Conservation (phyloP, 1,140 invertebrate species). For the Platyscapa corneri region DNA sequence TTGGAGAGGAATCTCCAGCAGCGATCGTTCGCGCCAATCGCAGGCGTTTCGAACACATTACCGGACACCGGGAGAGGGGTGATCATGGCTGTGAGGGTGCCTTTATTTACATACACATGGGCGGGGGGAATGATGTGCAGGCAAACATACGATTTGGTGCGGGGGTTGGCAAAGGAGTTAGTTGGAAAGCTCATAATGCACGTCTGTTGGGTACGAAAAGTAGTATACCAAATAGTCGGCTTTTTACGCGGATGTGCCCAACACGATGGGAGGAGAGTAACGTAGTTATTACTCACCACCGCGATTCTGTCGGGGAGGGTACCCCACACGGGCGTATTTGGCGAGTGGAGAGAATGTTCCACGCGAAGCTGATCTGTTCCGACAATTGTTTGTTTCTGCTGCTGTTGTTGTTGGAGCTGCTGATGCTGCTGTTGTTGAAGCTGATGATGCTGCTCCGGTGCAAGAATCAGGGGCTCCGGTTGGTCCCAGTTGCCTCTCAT, state of each 20-base stretch:
- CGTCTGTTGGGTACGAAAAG: background rate
- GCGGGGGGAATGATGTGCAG: slow-evolving; percentile 1
- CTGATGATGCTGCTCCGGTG: slow-evolving; percentile 52
- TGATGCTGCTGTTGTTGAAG: slow-evolving; percentile 51
- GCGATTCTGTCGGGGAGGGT: slow-evolving; percentile 61
- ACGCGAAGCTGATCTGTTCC: slow-evolving; percentile 36
- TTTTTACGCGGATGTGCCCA: background rate
- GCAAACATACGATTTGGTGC: background rate
- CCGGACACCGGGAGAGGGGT: background rate
- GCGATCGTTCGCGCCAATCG: background rate
- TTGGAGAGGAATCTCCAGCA: slow-evolving; percentile 2
- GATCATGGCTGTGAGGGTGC: slow-evolving; percentile 14
- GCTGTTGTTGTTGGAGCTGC: no score
- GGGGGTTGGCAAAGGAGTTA: background rate
- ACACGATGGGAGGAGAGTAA: slow-evolving; percentile 45
- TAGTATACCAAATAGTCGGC: background rate
- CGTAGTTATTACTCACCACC: slow-evolving; percentile 68
- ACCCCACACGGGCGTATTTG: slow-evolving; percentile 69
- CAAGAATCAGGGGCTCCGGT: slow-evolving; percentile 55
- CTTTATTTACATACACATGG: slow-evolving; percentile 4
- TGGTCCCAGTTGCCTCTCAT: slow-evolving; percentile 64
- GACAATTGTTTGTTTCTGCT: slow-evolving; percentile 51
- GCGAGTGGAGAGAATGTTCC: slow-evolving; percentile 53
- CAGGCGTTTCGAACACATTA: background rate
- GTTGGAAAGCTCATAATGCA: background rate